phyloP scores from a whole-genome alignment of 1,140 invertebrate species.

The Zaprionus camerounensis region DNA sequence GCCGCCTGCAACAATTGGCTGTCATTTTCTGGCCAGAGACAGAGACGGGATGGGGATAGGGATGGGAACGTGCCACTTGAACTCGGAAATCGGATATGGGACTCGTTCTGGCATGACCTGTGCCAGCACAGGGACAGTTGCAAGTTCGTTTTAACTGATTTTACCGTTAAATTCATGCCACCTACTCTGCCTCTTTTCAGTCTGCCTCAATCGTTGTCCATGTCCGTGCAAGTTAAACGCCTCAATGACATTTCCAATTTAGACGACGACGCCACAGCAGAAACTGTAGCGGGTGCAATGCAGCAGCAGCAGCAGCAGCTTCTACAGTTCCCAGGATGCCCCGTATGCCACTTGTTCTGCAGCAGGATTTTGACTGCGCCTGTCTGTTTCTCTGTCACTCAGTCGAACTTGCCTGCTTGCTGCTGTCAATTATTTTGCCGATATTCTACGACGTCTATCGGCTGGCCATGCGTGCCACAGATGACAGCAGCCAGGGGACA shows the following conservation, averaged over 20 bases:
- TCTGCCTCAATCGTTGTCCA: conserved; percentile 49
- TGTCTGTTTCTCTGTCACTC: conserved; percentile 68
- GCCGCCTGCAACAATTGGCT: conserved; percentile 79
- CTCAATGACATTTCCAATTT: conserved; percentile 83
- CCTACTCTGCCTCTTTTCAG: conserved; percentile 12
- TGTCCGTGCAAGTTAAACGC: conserved; percentile 75
- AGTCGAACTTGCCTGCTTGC: conserved; percentile 38
- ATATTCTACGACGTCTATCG: conserved; percentile 21
- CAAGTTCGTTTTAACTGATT: conserved; percentile 47
- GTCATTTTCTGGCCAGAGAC: conserved; percentile 69
- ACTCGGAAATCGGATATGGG: conserved; percentile 27
- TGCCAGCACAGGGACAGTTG: conserved; percentile 18
- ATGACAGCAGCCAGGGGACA: conserved; percentile 1
- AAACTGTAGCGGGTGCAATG: conserved; percentile 4
- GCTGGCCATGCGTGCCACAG: conserved; percentile 57
- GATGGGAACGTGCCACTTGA: neutral
- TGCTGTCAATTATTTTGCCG: conserved; percentile 76
- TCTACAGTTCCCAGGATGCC: conserved; percentile 27
- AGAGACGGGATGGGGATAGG: neutral
- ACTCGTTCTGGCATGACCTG: conserved; percentile 16
- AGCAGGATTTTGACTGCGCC: conserved; percentile 62
- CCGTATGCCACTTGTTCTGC: conserved; percentile 24
- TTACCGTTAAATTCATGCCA: conserved; percentile 48
- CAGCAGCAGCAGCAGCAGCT: conserved; percentile 12
- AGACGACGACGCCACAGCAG: conserved; percentile 47